A percentile compares a stretch with the other conserved stretches of the same genome.
These are phyloP conservation scores for Brachionus paranguensis DNA, from an alignment of 1,140 invertebrate species.

Conservation along the genomic window DNA sequence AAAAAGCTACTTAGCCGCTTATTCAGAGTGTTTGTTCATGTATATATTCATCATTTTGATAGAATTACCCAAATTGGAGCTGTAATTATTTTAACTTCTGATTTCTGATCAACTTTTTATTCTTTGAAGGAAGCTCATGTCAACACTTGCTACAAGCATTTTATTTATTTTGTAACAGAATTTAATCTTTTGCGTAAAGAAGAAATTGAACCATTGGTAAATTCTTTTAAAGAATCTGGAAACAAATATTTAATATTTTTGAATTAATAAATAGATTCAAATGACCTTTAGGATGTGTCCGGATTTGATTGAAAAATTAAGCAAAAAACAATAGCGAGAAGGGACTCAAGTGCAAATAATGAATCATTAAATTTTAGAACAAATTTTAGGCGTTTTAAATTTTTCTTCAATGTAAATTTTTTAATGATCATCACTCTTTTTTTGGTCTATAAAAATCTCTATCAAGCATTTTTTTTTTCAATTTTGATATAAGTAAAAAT, in stretches of 20 bases:
- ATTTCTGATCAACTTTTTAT: too few species aligned
- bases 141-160: conserved; percentile 93
- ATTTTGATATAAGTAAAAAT: neutral
- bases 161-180: conserved; percentile 86
- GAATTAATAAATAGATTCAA: neutral
- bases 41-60: conserved; percentile 95
- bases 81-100: conserved; percentile 59
- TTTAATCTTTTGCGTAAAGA: conserved; percentile 76
- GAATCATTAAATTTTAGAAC: neutral
- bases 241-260: too few species aligned
- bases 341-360: neutral
- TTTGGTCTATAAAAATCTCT: neutral
- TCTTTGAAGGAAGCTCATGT: conserved; percentile 79
- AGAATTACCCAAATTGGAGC: conserved; percentile 77
- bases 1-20: conserved; percentile 82
- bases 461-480: neutral
- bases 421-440: neutral
- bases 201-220: conserved; percentile 70
- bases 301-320: conserved; percentile 30
- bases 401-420: neutral
- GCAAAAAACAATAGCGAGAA: conserved; percentile 14
- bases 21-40: conserved; percentile 89
- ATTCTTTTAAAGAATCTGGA: neutral
- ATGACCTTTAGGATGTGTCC: conserved; percentile 38
- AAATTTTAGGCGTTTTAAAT: neutral